Conservation (phyloP, 2,113 vertebrate species). For the Perca flavescens region DNA sequence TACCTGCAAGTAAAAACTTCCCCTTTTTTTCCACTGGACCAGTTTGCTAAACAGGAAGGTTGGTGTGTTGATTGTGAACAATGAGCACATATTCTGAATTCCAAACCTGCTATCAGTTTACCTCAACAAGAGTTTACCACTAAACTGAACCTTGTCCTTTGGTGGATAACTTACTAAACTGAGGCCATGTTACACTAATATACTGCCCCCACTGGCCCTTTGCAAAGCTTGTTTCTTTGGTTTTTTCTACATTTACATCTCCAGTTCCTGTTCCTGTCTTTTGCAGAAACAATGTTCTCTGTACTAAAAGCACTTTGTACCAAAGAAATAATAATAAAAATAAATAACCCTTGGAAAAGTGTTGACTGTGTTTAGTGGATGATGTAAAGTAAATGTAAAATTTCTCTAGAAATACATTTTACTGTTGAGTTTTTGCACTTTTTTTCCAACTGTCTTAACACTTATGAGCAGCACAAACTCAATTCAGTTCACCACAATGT, state of each 20-base stretch:
- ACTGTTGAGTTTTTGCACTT: neutral
- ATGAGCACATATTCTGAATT: neutral
- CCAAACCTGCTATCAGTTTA: neutral
- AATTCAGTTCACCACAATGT: neutral
- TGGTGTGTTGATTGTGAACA: neutral
- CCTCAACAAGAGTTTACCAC: neutral
- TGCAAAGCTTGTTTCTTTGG: too few species aligned
- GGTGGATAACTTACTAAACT: neutral
- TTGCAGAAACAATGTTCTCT: neutral
- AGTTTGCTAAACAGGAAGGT: neutral
- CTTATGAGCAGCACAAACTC: neutral
- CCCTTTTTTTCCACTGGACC: neutral
- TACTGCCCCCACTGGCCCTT: neutral
- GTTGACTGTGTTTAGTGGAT: neutral
- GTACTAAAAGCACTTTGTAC: neutral
- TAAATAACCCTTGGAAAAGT: neutral
- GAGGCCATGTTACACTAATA: neutral
- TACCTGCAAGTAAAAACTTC: too few species aligned
- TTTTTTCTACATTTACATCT: too few species aligned
- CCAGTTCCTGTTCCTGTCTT: too few species aligned
- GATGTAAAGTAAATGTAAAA: neutral
- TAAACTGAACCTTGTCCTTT: slow-evolving; percentile 30
- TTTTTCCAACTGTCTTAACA: too few species aligned
- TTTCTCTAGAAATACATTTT: neutral
- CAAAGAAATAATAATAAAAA: neutral